A percentile compares a stretch with the other conserved stretches of the same genome.
phyloP scores from a whole-genome alignment of 2,113 vertebrate species.

The Merops nubicus region DNA sequence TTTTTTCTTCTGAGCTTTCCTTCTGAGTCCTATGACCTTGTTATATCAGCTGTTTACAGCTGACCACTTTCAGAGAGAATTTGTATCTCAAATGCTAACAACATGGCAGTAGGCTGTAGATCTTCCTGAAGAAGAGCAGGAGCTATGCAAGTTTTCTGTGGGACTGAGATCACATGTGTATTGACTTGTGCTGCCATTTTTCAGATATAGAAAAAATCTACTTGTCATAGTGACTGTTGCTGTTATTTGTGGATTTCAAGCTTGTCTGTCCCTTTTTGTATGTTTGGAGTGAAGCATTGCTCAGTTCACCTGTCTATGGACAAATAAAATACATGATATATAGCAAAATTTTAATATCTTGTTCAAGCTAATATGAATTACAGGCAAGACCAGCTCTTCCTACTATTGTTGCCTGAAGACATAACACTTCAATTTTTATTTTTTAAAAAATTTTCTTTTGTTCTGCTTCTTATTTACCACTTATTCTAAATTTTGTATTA shows the following conservation, averaged over 20 bases:
- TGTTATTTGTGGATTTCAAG: not conserved
- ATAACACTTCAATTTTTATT: not conserved
- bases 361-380: not conserved
- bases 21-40: not conserved
- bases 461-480: not conserved
- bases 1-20: not conserved
- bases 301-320: not conserved
- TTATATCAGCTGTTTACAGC: not conserved
- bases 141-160: not conserved
- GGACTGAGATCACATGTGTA: not conserved
- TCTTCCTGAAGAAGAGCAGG: not conserved
- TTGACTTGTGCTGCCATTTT: not conserved
- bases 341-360: not conserved
- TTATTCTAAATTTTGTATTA: too few species aligned
- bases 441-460: not conserved
- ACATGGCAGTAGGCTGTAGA: not conserved
- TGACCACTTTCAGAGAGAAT: not conserved
- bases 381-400: not conserved
- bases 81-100: not conserved
- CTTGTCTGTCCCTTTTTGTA: not conserved
- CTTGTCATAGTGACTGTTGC: not conserved
- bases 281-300: not conserved
- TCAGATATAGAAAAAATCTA: not conserved
- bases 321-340: not conserved
- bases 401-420: not conserved